Conservation (phyloP, 2,797 vertebrate species). For the Spea hammondii region DNA sequence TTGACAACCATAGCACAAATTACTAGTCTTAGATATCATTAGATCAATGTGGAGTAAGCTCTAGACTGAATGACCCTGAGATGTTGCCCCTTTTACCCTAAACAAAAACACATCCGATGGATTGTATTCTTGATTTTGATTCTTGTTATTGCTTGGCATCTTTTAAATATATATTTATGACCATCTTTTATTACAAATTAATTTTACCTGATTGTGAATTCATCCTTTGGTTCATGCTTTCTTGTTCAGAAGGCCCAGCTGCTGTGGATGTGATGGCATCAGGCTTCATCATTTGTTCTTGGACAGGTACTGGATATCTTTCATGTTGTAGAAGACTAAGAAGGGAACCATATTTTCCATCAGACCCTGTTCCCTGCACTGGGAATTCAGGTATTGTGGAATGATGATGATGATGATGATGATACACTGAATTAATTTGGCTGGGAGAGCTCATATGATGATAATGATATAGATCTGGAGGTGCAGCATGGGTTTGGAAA, state of each 20-base stretch:
- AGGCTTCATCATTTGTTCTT: constrained; percentile 69
- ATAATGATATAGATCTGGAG: constrained; percentile 71
- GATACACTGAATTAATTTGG: constrained; percentile 52
- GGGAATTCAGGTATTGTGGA: constrained; percentile 56
- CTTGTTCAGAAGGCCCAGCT: constrained; percentile 63
- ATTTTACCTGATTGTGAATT: constrained; percentile 71
- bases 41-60: too few relatives aligned
- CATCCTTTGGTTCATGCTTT: constrained; percentile 69
- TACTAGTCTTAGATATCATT: too few relatives aligned
- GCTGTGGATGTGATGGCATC: constrained; percentile 68
- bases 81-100: too few relatives aligned
- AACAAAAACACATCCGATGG: too few relatives aligned
- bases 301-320: constrained; percentile 63
- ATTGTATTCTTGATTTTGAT: too few relatives aligned
- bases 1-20: too few relatives aligned
- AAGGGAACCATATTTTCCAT: constrained; percentile 77
- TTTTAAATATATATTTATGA: too few relatives aligned
- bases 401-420: constrained; percentile 58
- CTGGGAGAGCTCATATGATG: constrained; percentile 58
- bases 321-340: constrained; percentile 84
- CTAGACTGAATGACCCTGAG: too few relatives aligned
- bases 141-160: too few relatives aligned
- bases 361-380: constrained; percentile 61
- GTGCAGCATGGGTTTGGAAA: constrained; percentile 52
- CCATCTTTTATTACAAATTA: background rate